These are phyloP conservation scores for Blastomussa wellsi DNA, from an alignment of 92 coral and sea anemone genomes.

Conservation along the genomic window DNA sequence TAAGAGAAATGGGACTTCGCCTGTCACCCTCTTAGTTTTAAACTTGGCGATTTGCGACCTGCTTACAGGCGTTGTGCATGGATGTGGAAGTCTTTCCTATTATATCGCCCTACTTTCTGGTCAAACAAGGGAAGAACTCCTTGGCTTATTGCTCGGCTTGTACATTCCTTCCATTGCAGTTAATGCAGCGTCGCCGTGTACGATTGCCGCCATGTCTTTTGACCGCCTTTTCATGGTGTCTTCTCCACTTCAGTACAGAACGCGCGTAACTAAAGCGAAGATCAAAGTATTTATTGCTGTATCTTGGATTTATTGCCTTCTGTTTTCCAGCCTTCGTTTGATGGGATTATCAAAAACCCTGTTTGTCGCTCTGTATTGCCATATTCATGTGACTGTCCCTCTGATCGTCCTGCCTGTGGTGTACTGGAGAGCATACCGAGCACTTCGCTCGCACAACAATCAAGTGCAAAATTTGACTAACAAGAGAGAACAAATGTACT, in stretches of 20 bases:
- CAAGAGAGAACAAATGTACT: neutral
- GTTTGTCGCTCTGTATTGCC: constrained; percentile 30
- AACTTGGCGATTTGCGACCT: constrained; percentile 23
- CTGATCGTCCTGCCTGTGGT: constrained; percentile 36
- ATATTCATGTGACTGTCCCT: constrained; percentile 50
- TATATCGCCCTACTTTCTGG: constrained; percentile 2
- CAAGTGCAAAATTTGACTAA: neutral
- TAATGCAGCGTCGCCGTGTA: constrained; percentile 32
- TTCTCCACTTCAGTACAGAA: constrained; percentile 32
- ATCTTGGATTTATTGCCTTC: constrained; percentile 42
- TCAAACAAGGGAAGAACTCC: neutral
- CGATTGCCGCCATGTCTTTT: constrained; percentile 35
- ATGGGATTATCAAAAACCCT: constrained; percentile 29
- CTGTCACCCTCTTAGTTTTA: constrained; percentile 8
- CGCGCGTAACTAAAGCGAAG: constrained; percentile 2
- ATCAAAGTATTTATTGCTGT: constrained; percentile 26
- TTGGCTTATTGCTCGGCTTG: neutral
- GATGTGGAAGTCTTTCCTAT: constrained; percentile 2
- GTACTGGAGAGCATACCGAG: constrained; percentile 35
- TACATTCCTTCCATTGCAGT: neutral
- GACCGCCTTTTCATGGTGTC: constrained; percentile 48
- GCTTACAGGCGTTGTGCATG: constrained; percentile 3
- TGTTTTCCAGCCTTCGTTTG: constrained; percentile 33
- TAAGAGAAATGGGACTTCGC: neutral
- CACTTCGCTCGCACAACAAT: constrained; percentile 30